Evolutionary conservation across 92 coral and sea anemone genomes (phyloP).

Genomic region (Epizoanthus illoricatus): DNA sequence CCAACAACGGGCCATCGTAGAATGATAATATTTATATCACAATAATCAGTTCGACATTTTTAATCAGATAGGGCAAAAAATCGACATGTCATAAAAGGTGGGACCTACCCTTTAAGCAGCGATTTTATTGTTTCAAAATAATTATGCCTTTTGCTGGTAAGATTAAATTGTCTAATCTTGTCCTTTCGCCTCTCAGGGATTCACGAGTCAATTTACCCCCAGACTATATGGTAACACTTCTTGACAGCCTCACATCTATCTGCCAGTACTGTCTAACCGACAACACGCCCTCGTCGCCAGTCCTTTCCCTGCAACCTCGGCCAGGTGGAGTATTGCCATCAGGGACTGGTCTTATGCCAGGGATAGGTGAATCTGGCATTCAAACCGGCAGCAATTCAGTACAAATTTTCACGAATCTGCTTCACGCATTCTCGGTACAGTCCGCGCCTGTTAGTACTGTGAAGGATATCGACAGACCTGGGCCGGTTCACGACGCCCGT

Average conservation of each 20-base stretch:
- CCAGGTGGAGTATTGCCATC: constrained; percentile 59
- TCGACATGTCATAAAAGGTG: too few species aligned
- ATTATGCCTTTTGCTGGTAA: not conserved
- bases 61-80: too few species aligned
- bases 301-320: constrained; percentile 90
- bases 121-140: too few species aligned
- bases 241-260: constrained; percentile 82
- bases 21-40: too few species aligned
- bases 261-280: constrained; percentile 94
- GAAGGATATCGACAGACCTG: constrained; percentile 74
- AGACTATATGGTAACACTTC: constrained; percentile 78
- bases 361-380: constrained; percentile 43
- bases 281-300: constrained; percentile 80
- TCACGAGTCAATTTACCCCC: constrained; percentile 73
- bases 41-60: too few species aligned
- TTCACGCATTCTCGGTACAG: constrained; percentile 94
- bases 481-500: constrained; percentile 87
- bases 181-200: constrained; percentile 11
- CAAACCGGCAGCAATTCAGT: constrained; percentile 67
- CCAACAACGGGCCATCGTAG: too few species aligned
- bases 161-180: not conserved
- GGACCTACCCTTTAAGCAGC: too few species aligned
- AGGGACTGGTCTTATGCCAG: constrained; percentile 43
- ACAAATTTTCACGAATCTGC: constrained; percentile 91
- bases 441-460: constrained; percentile 69